Evolutionary conservation across 2,113 vertebrate genomes (phyloP).

Genomic region (Atrichornis clamosus): DNA sequence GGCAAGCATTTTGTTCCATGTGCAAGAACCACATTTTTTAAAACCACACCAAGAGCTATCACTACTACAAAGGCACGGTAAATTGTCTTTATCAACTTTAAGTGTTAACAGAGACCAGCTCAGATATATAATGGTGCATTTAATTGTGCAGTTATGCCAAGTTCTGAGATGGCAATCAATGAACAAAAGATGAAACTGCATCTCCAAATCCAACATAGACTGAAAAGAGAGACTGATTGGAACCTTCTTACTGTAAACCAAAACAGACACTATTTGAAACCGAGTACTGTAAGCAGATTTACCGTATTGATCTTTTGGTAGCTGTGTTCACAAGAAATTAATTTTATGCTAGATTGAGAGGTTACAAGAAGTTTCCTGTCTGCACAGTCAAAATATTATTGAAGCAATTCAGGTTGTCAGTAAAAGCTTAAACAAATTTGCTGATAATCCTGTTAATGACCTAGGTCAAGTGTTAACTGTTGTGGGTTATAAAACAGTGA

Average conservation of each 20-base stretch:
- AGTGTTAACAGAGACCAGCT: neutral
- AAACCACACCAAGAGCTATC: neutral
- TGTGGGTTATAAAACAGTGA: conserved; percentile 81
- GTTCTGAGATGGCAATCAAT: neutral
- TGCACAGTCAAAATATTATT: conserved; percentile 83
- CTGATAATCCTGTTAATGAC: conserved; percentile 87
- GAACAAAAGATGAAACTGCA: conserved; percentile 13
- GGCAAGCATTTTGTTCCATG: neutral
- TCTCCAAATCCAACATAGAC: neutral
- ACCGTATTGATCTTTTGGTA: conserved; percentile 50
- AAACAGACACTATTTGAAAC: conserved; percentile 40
- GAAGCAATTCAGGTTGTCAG: conserved; percentile 83
- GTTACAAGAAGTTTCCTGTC: conserved; percentile 77
- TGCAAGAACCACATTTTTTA: neutral
- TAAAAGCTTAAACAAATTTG: conserved; percentile 87
- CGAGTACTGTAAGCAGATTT: conserved; percentile 51
- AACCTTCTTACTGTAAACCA: conserved; percentile 31
- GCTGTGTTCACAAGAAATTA: conserved; percentile 69
- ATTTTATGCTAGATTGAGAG: conserved; percentile 77
- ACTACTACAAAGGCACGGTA: neutral
- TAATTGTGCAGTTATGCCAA: conserved; percentile 1
- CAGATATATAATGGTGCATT: neutral
- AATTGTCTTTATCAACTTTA: neutral
- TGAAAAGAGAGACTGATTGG: conserved; percentile 5
- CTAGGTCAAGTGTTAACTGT: conserved; percentile 86